Percentiles rank a stretch among this genome's conserved stretches.
phyloP scores from a whole-genome alignment of 2,113 vertebrate genomes.

The Pteruthius melanotis region DNA sequence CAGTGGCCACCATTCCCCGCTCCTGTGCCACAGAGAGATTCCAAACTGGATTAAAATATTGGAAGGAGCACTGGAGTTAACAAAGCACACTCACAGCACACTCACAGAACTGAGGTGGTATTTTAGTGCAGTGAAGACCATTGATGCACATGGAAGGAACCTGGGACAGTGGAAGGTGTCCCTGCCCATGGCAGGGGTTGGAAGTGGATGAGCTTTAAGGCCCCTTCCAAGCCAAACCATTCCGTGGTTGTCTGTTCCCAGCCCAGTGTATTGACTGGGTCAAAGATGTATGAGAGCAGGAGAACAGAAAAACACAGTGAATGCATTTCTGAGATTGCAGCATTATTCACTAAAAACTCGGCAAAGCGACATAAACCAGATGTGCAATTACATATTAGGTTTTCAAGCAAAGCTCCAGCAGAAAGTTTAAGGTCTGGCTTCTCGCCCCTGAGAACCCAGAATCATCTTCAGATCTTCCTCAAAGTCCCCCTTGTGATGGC shows the following conservation, averaged over 20 bases:
- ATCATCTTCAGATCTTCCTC: background rate
- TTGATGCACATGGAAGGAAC: background rate
- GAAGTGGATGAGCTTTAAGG: background rate
- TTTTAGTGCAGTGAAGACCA: background rate
- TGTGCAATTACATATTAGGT: background rate
- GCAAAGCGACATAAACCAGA: background rate
- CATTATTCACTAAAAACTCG: background rate
- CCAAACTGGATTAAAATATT: background rate
- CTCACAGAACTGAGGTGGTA: no score
- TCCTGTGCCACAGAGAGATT: rapidly evolving
- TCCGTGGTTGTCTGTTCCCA: background rate
- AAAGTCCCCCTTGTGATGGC: background rate
- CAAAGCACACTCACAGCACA: background rate
- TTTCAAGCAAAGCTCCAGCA: background rate
- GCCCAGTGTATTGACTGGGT: background rate
- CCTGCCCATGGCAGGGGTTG: background rate
- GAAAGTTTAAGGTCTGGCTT: background rate
- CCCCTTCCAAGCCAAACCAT: background rate
- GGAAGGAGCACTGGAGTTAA: background rate
- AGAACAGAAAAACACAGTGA: rapidly evolving
- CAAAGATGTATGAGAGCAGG: background rate
- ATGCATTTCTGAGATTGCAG: background rate
- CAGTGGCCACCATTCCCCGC: background rate
- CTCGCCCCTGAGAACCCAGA: background rate
- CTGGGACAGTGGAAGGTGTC: background rate